Percentiles rank a stretch among this genome's conserved stretches.
phyloP scores from a whole-genome alignment of 2,888 invertebrate genomes.

The Scaptomyza flava region DNA sequence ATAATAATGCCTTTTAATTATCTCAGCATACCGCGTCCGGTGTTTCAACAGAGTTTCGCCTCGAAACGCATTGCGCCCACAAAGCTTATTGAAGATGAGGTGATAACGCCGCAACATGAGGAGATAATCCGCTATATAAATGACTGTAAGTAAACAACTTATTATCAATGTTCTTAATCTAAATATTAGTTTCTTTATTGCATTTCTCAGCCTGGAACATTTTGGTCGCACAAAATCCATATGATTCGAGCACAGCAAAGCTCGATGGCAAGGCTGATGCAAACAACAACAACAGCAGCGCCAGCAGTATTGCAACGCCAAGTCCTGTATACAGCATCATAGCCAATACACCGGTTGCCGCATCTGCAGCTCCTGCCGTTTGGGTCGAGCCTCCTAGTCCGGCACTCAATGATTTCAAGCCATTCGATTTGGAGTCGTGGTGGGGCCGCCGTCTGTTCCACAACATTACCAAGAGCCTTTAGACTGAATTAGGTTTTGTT shows the following conservation, averaged over 20 bases:
- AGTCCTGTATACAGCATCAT: slow-evolving; percentile 83
- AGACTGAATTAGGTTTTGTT: slow-evolving; percentile 70
- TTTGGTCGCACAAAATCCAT: slow-evolving; percentile 83
- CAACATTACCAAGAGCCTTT: slow-evolving; percentile 92
- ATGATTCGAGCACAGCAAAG: slow-evolving; percentile 72
- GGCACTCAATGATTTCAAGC: slow-evolving; percentile 91
- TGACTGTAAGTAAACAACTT: slow-evolving; percentile 88
- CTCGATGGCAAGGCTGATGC: slow-evolving; percentile 71
- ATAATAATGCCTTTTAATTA: slow-evolving; percentile 73
- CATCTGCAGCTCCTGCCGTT: slow-evolving; percentile 72
- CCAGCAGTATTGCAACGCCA: slow-evolving; percentile 74
- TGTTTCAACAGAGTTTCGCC: slow-evolving; percentile 87
- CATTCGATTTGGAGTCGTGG: slow-evolving; percentile 95
- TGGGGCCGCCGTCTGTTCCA: slow-evolving; percentile 95
- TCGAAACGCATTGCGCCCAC: slow-evolving; percentile 84
- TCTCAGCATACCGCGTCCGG: slow-evolving; percentile 91
- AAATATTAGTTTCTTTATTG: background rate
- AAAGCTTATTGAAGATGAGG: slow-evolving; percentile 85
- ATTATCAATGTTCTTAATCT: background rate
- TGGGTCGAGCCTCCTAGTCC: slow-evolving; percentile 91
- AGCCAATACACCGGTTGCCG: slow-evolving; percentile 70
- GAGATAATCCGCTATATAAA: slow-evolving; percentile 94
- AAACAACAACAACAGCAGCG: slow-evolving; percentile 67
- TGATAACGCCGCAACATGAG: slow-evolving; percentile 91
- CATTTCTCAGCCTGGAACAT: slow-evolving; percentile 83